phyloP scores from a whole-genome alignment of 2,113 vertebrate genomes.

The Oryzias javanicus region DNA sequence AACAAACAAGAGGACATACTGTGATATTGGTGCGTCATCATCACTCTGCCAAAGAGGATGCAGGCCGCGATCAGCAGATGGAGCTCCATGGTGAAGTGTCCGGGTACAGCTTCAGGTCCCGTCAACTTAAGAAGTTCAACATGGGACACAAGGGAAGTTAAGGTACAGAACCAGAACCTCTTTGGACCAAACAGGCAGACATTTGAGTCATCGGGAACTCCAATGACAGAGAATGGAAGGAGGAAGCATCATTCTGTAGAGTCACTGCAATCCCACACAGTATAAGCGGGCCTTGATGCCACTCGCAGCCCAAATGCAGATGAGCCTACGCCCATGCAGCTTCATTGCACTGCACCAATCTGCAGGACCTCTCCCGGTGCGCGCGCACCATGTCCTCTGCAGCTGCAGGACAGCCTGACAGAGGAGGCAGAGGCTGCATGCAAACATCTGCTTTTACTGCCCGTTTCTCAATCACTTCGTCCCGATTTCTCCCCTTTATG shows the following conservation, averaged over 20 bases:
- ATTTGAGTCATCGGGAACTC: not conserved
- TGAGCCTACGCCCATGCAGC: conserved; percentile 61
- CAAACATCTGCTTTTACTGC: too few relatives aligned
- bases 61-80: conserved; percentile 50
- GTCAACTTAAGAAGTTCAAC: conserved; percentile 32
- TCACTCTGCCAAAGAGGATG: conserved; percentile 57
- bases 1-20: conserved; percentile 49
- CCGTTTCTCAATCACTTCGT: too few relatives aligned
- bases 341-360: conserved; percentile 53
- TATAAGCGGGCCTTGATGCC: conserved; percentile 10
- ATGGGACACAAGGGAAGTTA: conserved; percentile 47
- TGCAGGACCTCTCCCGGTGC: not conserved
- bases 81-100: conserved; percentile 57
- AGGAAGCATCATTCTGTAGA: not conserved
- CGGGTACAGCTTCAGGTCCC: conserved; percentile 25
- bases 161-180: not conserved
- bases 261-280: not conserved
- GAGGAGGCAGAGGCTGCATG: too few relatives aligned
- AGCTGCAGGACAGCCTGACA: too few relatives aligned
- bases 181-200: not conserved
- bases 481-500: too few relatives aligned
- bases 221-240: not conserved
- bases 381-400: conserved; percentile 14
- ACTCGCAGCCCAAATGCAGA: conserved; percentile 38
- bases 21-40: conserved; percentile 60